A percentile compares a stretch with the other conserved stretches of the same genome.
Evolutionary conservation across 2,113 vertebrate genomes (phyloP).

Genomic region (rabbit (Oryctolagus cuniculus)): DNA sequence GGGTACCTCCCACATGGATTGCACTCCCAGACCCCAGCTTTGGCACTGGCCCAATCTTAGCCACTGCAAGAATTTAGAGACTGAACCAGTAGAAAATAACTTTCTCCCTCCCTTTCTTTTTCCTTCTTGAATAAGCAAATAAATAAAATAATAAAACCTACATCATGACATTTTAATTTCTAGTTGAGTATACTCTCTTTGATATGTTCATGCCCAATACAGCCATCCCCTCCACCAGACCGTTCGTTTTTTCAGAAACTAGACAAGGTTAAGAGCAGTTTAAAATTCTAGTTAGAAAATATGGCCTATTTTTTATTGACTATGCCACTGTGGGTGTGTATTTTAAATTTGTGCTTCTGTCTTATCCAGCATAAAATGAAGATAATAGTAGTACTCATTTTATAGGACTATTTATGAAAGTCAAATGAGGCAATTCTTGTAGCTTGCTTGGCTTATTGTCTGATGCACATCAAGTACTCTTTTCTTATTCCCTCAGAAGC

Average conservation of each 20-base stretch:
- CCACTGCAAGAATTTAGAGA: too few species aligned
- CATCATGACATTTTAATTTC: not conserved
- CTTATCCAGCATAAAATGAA: not conserved
- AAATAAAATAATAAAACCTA: too few species aligned
- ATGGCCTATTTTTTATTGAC: too few species aligned
- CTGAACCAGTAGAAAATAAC: too few species aligned
- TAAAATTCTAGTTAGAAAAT: not conserved
- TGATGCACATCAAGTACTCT: not conserved
- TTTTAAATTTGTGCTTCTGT: not conserved
- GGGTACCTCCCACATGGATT: too few species aligned
- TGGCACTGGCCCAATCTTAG: too few species aligned
- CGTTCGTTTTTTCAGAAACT: not conserved
- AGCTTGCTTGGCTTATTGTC: not conserved
- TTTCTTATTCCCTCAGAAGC: not conserved
- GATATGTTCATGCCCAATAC: not conserved
- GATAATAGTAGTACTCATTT: not conserved
- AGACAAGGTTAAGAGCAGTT: not conserved
- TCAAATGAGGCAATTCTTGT: not conserved
- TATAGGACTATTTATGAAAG: not conserved
- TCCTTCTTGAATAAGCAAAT: too few species aligned
- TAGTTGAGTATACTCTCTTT: accelerated
- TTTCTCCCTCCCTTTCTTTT: too few species aligned
- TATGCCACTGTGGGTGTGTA: not conserved
- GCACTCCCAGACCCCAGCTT: too few species aligned
- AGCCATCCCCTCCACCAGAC: too few species aligned